These are phyloP conservation scores for Ailurus styani DNA, from an alignment of 2,113 vertebrate genomes.

Conservation along the genomic window DNA sequence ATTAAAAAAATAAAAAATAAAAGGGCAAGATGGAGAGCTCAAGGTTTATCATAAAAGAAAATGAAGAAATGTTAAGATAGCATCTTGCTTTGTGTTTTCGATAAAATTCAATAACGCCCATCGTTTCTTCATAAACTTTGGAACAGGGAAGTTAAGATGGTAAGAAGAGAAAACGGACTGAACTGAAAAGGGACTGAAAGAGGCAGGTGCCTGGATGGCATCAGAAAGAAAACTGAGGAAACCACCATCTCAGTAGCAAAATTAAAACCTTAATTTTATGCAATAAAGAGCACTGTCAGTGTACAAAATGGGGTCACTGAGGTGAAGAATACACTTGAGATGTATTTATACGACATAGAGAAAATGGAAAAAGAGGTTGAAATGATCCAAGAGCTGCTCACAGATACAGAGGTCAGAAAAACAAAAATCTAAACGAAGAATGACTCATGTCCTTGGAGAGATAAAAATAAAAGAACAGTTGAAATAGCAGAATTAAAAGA, in stretches of 20 bases:
- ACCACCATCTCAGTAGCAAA: not conserved
- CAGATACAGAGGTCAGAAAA: not conserved
- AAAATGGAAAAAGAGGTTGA: not conserved
- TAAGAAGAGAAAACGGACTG: not conserved
- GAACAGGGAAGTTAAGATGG: not conserved
- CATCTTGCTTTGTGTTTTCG: not conserved
- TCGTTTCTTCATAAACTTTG: not conserved
- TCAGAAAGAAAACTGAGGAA: not conserved
- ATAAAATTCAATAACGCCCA: not conserved
- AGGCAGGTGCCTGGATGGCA: not conserved
- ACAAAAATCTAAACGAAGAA: not conserved
- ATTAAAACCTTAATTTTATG: not conserved
- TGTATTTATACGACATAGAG: not conserved
- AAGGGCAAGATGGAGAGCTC: not conserved
- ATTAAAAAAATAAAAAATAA: not conserved
- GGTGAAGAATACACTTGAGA: not conserved
- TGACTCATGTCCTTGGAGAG: not conserved
- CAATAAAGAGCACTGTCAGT: not conserved
- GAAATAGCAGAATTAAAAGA: not conserved
- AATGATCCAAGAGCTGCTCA: not conserved
- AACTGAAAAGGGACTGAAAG: not conserved
- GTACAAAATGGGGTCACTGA: not conserved
- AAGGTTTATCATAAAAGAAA: not conserved
- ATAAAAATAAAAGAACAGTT: not conserved
- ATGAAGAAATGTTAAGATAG: not conserved